Evolutionary conservation across 2,797 vertebrate species (phyloP), one percentile per base, ranked within the genome.

Genomic region (Notoglanidium macrostoma): DNA sequence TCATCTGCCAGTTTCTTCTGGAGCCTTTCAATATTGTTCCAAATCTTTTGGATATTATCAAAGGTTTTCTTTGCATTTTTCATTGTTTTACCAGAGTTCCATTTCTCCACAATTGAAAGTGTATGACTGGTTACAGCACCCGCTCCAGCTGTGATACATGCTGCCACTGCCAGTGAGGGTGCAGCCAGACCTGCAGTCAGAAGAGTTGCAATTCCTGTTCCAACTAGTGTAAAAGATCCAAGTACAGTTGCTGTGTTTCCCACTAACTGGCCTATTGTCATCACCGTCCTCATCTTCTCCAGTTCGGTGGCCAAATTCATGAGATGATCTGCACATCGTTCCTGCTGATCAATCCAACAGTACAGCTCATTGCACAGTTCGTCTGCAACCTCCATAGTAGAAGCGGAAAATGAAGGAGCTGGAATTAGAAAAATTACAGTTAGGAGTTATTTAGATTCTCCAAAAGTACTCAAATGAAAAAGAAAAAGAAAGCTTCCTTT

Each of bases 161-260:
- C 78, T 7, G 35, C 21, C 0, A 1, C 12, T 14, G 15, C 55
- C 55, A 80, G 55, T 4, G 14, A 12, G 1, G 78, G 55, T 80
- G 55, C 55, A 80, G 78, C 78, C 35, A 80, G 9, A 9, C 78
- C 78, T 80, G 55, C 78, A 15, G 78, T 80, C 78, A 80, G 2
- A 3, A 80, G 8, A 3, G 78, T 61, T 80, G 55, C 55, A n/a
- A 80, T 26, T 35, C 78, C 54, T 57, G 76, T 23, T 35, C 8
- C 78, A 44, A 80, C 0, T 7, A 80, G 32, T 0, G 23, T 14
- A 12, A 21, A 21, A 80, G 78, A 80, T 5, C 78, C 78, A 55
- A 80, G 1, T 55, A 61, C 78, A 26, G 32, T 26, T 61, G 55
- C 78, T 44, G 78, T 61, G 78, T 80, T 80, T 44, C 32, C 78